Evolutionary conservation across 2,113 vertebrate species (phyloP).

Genomic region (Salminus brasiliensis): DNA sequence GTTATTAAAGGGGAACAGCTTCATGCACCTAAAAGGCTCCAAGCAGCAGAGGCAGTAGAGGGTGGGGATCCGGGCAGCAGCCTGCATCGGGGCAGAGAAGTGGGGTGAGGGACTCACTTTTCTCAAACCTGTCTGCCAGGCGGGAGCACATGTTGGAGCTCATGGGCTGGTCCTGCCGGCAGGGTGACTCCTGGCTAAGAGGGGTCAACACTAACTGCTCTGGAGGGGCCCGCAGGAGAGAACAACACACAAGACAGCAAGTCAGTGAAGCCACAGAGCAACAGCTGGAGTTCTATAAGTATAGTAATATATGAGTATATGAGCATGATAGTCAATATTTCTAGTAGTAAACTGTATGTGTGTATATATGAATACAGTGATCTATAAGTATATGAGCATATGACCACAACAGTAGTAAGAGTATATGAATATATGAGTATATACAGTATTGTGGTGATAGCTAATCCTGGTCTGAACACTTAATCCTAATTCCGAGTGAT

Average conservation of each 20-base stretch:
- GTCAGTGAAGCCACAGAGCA: conserved; percentile 57
- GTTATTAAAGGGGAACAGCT: background rate
- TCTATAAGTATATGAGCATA: conserved; percentile 15
- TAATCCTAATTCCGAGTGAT: too few species aligned
- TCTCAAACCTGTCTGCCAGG: conserved; percentile 80
- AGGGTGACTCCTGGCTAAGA: conserved; percentile 79
- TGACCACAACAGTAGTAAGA: too few species aligned
- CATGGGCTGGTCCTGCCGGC: conserved; percentile 71
- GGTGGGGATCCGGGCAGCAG: conserved; percentile 50
- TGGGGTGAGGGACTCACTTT: conserved; percentile 77
- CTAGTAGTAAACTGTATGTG: too few species aligned
- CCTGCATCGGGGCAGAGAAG: conserved; percentile 6
- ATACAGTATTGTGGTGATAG: too few species aligned
- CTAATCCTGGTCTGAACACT: too few species aligned
- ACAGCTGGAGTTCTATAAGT: background rate
- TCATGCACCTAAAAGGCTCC: conserved; percentile 48
- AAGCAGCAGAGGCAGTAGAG: conserved; percentile 16
- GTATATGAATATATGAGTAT: too few species aligned
- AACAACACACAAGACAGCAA: conserved; percentile 71
- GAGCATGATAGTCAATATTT: conserved; percentile 42
- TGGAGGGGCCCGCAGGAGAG: conserved; percentile 69
- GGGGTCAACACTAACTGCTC: conserved; percentile 84
- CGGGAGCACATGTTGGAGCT: conserved; percentile 72
- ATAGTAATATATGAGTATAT: conserved; percentile 1
- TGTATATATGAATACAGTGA: conserved; percentile 18